A percentile compares a stretch with the other conserved stretches of the same genome.
Evolutionary conservation across 2,888 invertebrate genomes (phyloP).

Genomic region (Cephus pulcher): DNA sequence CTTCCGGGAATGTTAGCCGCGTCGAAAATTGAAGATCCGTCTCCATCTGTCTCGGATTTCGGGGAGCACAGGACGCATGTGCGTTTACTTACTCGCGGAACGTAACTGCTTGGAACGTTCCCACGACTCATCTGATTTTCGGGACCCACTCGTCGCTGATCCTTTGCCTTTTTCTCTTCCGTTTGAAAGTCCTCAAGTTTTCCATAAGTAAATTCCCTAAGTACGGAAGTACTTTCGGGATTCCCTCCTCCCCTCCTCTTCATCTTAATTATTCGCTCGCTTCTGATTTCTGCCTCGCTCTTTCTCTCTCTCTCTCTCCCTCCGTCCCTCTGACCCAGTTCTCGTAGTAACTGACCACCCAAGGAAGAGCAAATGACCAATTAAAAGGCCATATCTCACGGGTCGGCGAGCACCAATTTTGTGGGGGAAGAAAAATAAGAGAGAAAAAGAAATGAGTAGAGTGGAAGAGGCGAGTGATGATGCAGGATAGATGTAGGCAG

Average conservation of each 20-base stretch:
- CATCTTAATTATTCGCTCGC: not conserved
- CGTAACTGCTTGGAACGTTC: not conserved
- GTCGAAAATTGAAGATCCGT: too few species aligned
- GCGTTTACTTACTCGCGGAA: not conserved
- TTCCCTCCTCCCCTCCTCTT: not conserved
- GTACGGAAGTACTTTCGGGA: not conserved
- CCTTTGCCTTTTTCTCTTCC: not conserved
- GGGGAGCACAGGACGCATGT: not conserved
- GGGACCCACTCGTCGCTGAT: not conserved
- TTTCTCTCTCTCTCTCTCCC: slow-evolving; percentile 1
- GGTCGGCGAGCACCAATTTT: slow-evolving; percentile 12
- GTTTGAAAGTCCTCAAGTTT: too few species aligned
- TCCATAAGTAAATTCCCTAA: not conserved
- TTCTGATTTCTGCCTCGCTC: not conserved
- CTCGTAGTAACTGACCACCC: slow-evolving; percentile 12
- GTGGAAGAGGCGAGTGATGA: slow-evolving; percentile 7
- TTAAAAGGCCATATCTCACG: slow-evolving; percentile 27
- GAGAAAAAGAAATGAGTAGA: not conserved
- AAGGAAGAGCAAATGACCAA: slow-evolving; percentile 15
- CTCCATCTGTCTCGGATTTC: not conserved
- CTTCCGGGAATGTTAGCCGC: slow-evolving; percentile 15
- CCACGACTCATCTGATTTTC: not conserved
- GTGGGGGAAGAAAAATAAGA: not conserved
- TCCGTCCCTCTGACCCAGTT: not conserved
- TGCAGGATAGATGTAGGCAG: not conserved